Conservation (phyloP, 2,113 vertebrate species). For the Athene noctua region DNA sequence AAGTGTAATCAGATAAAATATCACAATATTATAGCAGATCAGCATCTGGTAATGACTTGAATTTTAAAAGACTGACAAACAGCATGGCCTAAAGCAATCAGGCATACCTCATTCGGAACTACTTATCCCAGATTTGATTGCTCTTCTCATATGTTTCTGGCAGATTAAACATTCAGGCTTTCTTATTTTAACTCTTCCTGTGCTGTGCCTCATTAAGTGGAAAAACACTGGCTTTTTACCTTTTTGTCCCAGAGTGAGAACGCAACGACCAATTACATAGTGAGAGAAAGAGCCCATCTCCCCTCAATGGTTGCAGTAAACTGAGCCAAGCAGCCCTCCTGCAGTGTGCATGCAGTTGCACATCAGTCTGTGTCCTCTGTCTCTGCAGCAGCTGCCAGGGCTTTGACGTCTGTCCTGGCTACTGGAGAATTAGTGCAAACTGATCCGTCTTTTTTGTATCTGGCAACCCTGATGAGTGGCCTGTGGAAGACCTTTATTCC, state of each 20-base stretch:
- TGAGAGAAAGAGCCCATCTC: not conserved
- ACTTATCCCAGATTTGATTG: conserved; percentile 75
- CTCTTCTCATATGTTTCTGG: conserved; percentile 74
- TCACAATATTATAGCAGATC: conserved; percentile 88
- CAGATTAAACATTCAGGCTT: conserved; percentile 73
- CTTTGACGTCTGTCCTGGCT: not conserved
- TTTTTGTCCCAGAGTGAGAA: not conserved
- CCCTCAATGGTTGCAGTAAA: not conserved
- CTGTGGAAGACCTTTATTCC: not conserved
- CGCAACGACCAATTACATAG: not conserved
- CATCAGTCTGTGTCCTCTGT: not conserved
- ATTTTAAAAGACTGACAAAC: conserved; percentile 84
- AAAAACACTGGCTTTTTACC: conserved; percentile 20
- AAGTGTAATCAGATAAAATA: conserved; percentile 90
- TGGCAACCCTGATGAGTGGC: not conserved
- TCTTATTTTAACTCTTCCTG: conserved; percentile 75
- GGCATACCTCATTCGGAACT: conserved; percentile 71
- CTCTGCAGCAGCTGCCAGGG: not conserved
- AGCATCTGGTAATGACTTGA: conserved; percentile 80
- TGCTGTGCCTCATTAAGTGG: conserved; percentile 9
- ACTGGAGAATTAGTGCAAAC: not conserved
- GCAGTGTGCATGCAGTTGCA: not conserved
- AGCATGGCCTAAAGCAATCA: conserved; percentile 77
- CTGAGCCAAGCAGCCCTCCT: not conserved
- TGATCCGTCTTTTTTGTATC: not conserved